phyloP scores from a whole-genome alignment of 2,113 vertebrate species.

The Urocolius indicus region DNA sequence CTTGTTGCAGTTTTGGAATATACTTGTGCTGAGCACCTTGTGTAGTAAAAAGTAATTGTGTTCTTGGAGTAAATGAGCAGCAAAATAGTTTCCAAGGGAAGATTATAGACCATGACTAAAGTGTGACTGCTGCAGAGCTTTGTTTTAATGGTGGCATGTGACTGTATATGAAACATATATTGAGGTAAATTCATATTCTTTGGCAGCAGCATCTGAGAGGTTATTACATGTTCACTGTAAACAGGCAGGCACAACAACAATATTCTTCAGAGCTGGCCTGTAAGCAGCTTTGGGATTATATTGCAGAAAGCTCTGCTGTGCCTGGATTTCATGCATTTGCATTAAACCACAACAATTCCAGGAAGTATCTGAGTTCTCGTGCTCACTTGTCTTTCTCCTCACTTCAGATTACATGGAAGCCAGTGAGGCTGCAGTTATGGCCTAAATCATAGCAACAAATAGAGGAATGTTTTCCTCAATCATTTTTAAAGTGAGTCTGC shows the following conservation, averaged over 20 bases:
- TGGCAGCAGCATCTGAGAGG: not conserved
- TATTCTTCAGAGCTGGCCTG: constrained; percentile 30
- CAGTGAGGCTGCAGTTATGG: not conserved
- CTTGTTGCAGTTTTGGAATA: not conserved
- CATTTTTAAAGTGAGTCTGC: not conserved
- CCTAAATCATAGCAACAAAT: not conserved
- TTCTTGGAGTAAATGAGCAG: not conserved
- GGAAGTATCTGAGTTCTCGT: not conserved
- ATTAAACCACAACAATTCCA: constrained; percentile 26
- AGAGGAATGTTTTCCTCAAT: not conserved
- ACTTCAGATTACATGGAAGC: not conserved
- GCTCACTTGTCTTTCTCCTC: not conserved
- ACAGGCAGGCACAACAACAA: not conserved
- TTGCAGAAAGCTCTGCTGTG: constrained; percentile 1
- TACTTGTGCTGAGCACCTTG: not conserved
- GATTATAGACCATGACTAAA: not conserved
- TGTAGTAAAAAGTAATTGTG: not conserved
- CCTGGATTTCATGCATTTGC: constrained; percentile 28
- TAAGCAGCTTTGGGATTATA: constrained; percentile 64
- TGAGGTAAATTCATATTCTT: not conserved
- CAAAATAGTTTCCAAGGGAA: not conserved
- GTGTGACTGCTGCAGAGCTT: not conserved
- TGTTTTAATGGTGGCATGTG: not conserved
- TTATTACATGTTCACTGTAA: constrained; percentile 10
- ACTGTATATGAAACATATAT: not conserved